Evolutionary conservation across 2,113 vertebrate genomes (phyloP).

Genomic region (Diadophis punctatus): DNA sequence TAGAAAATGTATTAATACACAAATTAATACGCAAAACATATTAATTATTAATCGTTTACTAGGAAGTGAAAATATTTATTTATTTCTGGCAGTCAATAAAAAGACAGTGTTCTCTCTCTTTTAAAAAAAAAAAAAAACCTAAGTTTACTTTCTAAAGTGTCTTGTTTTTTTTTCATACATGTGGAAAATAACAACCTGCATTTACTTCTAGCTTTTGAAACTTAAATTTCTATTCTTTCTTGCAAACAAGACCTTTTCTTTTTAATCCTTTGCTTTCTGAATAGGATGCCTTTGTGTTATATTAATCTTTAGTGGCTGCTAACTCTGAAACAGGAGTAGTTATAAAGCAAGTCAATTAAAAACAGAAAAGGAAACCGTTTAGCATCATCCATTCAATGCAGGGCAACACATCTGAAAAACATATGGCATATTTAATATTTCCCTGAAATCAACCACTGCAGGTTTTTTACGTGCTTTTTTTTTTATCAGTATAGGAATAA

Average conservation of each 20-base stretch:
- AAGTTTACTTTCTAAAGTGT: slow-evolving; percentile 33
- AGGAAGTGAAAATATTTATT: slow-evolving; percentile 49
- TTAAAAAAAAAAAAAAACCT: neutral
- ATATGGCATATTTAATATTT: neutral
- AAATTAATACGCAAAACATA: slow-evolving; percentile 61
- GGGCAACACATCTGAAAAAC: slow-evolving; percentile 15
- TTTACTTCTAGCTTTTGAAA: neutral
- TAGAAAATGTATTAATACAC: slow-evolving; percentile 68
- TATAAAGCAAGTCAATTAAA: neutral
- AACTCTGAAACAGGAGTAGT: neutral
- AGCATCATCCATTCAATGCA: neutral
- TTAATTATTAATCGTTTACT: slow-evolving; percentile 56
- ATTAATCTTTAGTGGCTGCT: neutral
- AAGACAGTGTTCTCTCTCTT: slow-evolving; percentile 38
- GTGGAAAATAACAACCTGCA: neutral
- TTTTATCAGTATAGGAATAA: neutral
- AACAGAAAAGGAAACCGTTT: neutral
- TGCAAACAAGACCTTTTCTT: neutral
- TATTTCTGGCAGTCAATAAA: slow-evolving; percentile 50
- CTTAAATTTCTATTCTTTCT: neutral
- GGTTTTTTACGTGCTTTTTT: neutral
- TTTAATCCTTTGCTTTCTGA: slow-evolving; percentile 14
- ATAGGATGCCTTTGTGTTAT: neutral
- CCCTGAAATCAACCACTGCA: neutral
- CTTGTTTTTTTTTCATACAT: neutral